Percentiles rank a stretch among this genome's conserved stretches.
phyloP scores from a whole-genome alignment of 2,113 vertebrate genomes.

The Salvelinus namaycush region DNA sequence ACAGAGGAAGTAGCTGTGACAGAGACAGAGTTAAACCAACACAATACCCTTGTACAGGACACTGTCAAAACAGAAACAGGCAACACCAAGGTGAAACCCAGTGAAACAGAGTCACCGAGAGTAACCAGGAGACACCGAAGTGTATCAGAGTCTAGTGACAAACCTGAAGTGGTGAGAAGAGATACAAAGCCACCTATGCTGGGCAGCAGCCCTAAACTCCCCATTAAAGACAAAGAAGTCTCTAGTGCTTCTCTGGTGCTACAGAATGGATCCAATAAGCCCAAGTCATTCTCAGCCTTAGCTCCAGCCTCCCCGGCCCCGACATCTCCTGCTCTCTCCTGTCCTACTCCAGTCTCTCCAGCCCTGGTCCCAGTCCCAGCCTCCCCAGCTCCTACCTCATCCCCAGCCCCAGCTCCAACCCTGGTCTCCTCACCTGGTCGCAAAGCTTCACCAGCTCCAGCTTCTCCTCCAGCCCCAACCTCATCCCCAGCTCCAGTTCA shows the following conservation, averaged over 20 bases:
- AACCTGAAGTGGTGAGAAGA: constrained; percentile 19
- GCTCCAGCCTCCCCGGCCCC: constrained; percentile 25
- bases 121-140: too few relatives aligned
- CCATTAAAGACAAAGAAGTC: constrained; percentile 74
- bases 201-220: constrained; percentile 56
- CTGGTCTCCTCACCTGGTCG: neutral
- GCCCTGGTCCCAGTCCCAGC: neutral
- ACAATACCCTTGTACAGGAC: constrained; percentile 13
- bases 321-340: neutral
- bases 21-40: constrained; percentile 25
- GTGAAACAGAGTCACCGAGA: neutral
- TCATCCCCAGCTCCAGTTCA: constrained; percentile 23
- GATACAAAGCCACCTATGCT: constrained; percentile 58
- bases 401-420: constrained; percentile 9
- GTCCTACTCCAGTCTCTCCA: neutral
- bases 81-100: constrained; percentile 24
- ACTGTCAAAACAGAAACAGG: constrained; percentile 31
- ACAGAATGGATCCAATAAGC: constrained; percentile 58
- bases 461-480: neutral
- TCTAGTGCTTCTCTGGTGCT: constrained; percentile 72
- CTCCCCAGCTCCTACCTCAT: neutral
- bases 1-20: neutral
- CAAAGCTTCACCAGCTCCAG: neutral
- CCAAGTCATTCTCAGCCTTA: constrained; percentile 25
- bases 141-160: constrained; percentile 29